phyloP scores from a whole-genome alignment of 2,797 vertebrate genomes.

The Carduelis carduelis region DNA sequence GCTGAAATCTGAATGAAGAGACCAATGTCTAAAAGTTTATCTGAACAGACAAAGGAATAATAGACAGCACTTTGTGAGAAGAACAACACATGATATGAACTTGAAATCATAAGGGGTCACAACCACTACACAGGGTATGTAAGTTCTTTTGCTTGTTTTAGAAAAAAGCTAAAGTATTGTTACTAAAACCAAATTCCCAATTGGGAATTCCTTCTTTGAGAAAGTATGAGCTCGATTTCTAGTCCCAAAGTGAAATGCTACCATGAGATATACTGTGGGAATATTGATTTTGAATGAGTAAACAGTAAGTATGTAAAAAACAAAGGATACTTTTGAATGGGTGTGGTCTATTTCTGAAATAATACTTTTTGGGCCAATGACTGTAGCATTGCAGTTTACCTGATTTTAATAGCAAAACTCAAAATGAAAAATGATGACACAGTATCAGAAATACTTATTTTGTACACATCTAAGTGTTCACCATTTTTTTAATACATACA shows the following conservation, averaged over 20 bases:
- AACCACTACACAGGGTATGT: background rate
- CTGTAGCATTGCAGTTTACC: background rate
- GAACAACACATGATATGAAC: fast-evolving
- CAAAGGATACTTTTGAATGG: background rate
- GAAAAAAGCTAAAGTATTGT: background rate
- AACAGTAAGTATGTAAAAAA: background rate
- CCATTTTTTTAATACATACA: background rate
- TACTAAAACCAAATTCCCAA: background rate
- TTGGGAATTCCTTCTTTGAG: background rate
- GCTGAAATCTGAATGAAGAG: background rate
- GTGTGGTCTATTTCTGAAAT: background rate
- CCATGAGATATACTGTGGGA: background rate
- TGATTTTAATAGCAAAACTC: background rate
- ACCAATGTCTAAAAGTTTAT: background rate
- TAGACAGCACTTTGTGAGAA: background rate
- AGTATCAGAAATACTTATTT: background rate
- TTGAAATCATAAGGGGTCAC: background rate
- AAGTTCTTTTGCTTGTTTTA: background rate
- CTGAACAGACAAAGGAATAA: background rate
- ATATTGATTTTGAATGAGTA: background rate
- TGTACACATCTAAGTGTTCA: background rate
- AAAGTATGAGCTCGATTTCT: background rate
- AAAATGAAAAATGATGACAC: background rate
- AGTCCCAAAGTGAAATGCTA: background rate
- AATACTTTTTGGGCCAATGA: background rate